Percentiles rank a stretch among this genome's conserved stretches.
Evolutionary conservation across 1,140 invertebrate species (phyloP).

Genomic region (Potamilus streckersoni): DNA sequence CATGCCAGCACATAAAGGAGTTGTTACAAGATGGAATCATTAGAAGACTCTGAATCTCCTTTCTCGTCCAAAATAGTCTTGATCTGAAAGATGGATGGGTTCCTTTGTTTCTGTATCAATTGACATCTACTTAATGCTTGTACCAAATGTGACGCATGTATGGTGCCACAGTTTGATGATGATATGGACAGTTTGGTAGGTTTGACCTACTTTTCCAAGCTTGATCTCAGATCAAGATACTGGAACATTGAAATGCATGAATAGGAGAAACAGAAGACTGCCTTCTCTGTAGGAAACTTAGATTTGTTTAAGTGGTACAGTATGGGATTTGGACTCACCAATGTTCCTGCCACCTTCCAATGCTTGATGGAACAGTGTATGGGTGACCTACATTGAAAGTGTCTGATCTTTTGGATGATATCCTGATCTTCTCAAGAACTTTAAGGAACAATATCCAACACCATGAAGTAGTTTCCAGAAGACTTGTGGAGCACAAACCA

Average conservation of each 20-base stretch:
- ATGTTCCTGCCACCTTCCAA: constrained; percentile 47
- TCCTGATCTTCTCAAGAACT: constrained; percentile 29
- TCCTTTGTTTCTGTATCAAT: neutral
- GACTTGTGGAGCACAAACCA: constrained; percentile 16
- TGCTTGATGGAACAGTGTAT: constrained; percentile 42
- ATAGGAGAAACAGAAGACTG: neutral
- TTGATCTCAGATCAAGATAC: constrained; percentile 40
- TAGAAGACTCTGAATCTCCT: constrained; percentile 25
- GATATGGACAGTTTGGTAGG: neutral
- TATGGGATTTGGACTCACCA: neutral
- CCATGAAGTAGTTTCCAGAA: constrained; percentile 7
- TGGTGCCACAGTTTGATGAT: constrained; percentile 1
- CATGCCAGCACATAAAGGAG: neutral
- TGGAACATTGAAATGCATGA: constrained; percentile 64
- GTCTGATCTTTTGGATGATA: constrained; percentile 47
- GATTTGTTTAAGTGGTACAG: constrained; percentile 13
- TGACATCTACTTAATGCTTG: neutral
- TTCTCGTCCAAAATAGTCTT: constrained; percentile 2
- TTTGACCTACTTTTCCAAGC: neutral
- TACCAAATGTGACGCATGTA: constrained; percentile 2
- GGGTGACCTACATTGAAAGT: constrained; percentile 31
- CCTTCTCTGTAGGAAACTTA: neutral
- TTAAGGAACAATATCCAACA: neutral
- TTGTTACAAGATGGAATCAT: constrained; percentile 24
- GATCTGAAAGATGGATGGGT: constrained; percentile 1